phyloP scores from a whole-genome alignment of 2,888 invertebrate genomes.

The Amiota minor region DNA sequence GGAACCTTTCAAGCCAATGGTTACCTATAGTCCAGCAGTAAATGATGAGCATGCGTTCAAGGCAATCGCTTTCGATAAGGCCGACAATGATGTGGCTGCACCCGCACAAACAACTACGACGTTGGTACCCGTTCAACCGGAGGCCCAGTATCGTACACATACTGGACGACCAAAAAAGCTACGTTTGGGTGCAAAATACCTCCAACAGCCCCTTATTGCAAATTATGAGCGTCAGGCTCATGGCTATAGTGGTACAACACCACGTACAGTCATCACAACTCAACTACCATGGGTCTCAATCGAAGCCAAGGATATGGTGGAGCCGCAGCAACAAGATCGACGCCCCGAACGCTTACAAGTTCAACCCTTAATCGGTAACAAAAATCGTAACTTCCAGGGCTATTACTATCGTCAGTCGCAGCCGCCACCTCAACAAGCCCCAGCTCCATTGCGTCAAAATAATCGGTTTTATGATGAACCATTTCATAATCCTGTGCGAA shows the following conservation, averaged over 20 bases:
- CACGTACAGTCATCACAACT: conserved; percentile 77
- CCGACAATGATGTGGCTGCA: conserved; percentile 70
- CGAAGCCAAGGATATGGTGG: conserved; percentile 56
- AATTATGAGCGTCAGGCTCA: conserved; percentile 21
- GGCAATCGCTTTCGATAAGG: conserved; percentile 74
- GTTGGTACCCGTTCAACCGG: conserved; percentile 47
- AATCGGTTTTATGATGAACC: conserved; percentile 62
- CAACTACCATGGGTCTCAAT: conserved; percentile 59
- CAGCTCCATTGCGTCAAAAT: conserved; percentile 52
- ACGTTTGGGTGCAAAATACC: conserved; percentile 49
- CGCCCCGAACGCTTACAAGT: conserved; percentile 44
- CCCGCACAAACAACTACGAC: conserved; percentile 40
- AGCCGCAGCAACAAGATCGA: conserved; percentile 45
- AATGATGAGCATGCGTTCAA: conserved; percentile 70
- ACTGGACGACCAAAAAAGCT: conserved; percentile 42
- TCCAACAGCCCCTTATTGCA: conserved; percentile 40
- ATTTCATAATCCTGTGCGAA: conserved; percentile 56
- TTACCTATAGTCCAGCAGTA: conserved; percentile 74
- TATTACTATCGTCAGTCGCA: conserved; percentile 58
- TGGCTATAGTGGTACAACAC: conserved; percentile 76
- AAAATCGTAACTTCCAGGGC: conserved; percentile 61
- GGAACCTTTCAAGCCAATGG: conserved; percentile 80
- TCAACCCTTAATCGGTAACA: conserved; percentile 39
- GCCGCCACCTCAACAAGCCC: conserved; percentile 53
- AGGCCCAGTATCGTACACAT: conserved; percentile 32